phyloP scores from a whole-genome alignment of 1,140 invertebrate genomes.

The Drosophila malerkotliana region DNA sequence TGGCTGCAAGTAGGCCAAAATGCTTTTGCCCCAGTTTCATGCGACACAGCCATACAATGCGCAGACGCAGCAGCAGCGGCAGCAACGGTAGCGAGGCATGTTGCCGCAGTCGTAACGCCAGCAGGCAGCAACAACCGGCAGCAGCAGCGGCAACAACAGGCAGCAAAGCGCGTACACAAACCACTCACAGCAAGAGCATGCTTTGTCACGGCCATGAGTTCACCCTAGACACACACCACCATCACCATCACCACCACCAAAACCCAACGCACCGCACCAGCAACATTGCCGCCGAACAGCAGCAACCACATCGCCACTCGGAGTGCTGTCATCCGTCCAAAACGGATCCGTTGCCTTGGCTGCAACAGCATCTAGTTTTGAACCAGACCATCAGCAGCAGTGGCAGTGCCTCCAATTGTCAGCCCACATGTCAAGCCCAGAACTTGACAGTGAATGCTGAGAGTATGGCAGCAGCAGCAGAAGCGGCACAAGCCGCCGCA shows the following conservation, averaged over 20 bases:
- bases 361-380: constrained; percentile 83
- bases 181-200: constrained; percentile 61
- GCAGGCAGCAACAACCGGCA: constrained; percentile 19
- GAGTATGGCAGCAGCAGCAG: constrained; percentile 38
- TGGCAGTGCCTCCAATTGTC: constrained; percentile 42
- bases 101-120: constrained; percentile 42
- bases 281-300: constrained; percentile 30
- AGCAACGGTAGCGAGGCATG: constrained; percentile 32
- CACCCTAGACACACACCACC: constrained; percentile 66
- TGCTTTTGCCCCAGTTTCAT: constrained; percentile 77
- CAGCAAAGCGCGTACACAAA: constrained; percentile 64
- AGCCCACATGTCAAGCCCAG: constrained; percentile 69
- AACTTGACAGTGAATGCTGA: constrained; percentile 77
- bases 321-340: constrained; percentile 58
- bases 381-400: constrained; percentile 73
- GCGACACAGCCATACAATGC: constrained; percentile 50
- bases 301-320: constrained; percentile 24
- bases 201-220: constrained; percentile 57
- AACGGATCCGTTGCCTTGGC: constrained; percentile 82
- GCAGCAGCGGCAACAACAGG: constrained; percentile 15
- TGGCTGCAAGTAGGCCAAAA: constrained; percentile 39
- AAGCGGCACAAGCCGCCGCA: constrained; percentile 6
- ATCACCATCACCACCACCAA: constrained; percentile 19
- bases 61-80: constrained; percentile 41
- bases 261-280: constrained; percentile 25